Percentiles rank a stretch among this genome's conserved stretches.
These are phyloP conservation scores for Peromyscus polionotus DNA, from an alignment of 2,113 vertebrate species.

Conservation along the genomic window DNA sequence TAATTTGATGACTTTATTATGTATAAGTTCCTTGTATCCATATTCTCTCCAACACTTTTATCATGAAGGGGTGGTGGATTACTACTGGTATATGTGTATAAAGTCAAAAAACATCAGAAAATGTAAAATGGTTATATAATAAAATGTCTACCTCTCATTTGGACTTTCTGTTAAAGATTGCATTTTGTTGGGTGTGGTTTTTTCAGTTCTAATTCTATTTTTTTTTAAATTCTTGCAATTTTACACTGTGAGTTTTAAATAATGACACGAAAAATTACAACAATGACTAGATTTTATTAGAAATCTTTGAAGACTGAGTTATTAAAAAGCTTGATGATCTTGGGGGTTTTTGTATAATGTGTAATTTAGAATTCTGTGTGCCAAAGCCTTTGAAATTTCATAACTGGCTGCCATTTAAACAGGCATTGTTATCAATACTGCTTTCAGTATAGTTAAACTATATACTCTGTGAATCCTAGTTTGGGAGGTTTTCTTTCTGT, in stretches of 20 bases:
- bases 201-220: conserved; percentile 9
- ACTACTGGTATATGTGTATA: background rate
- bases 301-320: background rate
- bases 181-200: background rate
- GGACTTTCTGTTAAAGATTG: background rate
- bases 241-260: conserved; percentile 16
- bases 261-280: background rate
- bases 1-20: background rate
- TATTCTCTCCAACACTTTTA: background rate
- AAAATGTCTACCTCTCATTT: background rate
- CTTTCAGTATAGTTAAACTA: conserved; percentile 13
- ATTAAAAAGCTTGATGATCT: background rate
- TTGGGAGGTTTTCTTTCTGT: conserved; percentile 21
- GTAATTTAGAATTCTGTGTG: background rate
- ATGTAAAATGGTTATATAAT: background rate
- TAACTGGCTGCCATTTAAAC: background rate
- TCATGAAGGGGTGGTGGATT: background rate
- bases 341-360: background rate
- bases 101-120: background rate
- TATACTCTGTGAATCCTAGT: background rate
- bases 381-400: background rate
- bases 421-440: conserved; percentile 4
- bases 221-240: conserved; percentile 1
- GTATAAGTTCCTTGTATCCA: background rate
- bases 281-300: conserved; percentile 8